Evolutionary conservation across 2,797 vertebrate species (phyloP), one percentile per base, ranked within the genome.

Genomic region (Hylomyscus alleni): DNA sequence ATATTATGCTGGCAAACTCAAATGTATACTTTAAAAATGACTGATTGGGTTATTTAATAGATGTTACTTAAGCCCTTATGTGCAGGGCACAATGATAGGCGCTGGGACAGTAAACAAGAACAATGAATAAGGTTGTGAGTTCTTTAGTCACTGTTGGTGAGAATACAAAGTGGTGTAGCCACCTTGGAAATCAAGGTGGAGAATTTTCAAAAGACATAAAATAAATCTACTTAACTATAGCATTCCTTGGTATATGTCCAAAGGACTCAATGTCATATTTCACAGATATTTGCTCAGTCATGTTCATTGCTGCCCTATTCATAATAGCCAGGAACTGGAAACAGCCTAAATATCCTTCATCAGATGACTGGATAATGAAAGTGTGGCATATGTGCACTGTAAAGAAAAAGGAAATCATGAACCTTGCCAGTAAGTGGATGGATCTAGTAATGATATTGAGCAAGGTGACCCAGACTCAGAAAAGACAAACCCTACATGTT

Each of bases 11-110:
- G 13, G 52, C 37, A 92, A 90, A 90, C 17, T 83, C 20, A 85
- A 62, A 67, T 80, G 29, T 44, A 10, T 54, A 60, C 60, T 40
- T 83, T 3, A 12, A 87, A 50, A 89, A 87, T 6, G 47, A 54
- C 6, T 40, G 40, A 54, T 9, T 40, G 40, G 67, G 81, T 93
- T 95, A 96, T 12, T 89, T 90, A 81, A 40, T 52, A 82, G 73
- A 56, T 84, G 12, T 50, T 81, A 52, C 5, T 67, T 69, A 22
- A 50, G 15, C 47, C 93, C 56, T 80, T 89, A 93, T 26, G 5
- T 56, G 6, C 15, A 90, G 62, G 44, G 6, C 37, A 82, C 44
- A 87, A 15, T 83, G n/a, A 50, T 40, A 95, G 60, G 69, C 26
- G 52, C 19, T 56, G 73, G 47, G 17, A n/a, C 20, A 60, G 34